phyloP scores from a whole-genome alignment of 2,113 vertebrate species.

The Corythoichthys haematopterus region DNA sequence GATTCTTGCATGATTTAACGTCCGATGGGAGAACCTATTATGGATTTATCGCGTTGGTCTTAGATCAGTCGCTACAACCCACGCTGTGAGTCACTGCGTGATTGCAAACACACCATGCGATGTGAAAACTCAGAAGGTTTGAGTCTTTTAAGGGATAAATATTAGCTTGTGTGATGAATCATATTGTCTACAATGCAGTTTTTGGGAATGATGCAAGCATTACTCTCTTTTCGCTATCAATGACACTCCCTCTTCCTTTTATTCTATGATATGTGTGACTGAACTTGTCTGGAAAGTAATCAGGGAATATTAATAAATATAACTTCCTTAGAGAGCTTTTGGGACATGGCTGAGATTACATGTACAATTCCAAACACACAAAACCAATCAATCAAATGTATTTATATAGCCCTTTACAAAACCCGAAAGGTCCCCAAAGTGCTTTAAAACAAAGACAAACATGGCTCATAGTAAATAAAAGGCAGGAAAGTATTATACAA shows the following conservation, averaged over 20 bases:
- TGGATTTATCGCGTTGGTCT: constrained; percentile 14
- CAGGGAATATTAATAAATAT: neutral
- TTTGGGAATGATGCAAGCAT: constrained; percentile 23
- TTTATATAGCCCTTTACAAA: no score
- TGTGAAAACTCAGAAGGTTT: constrained; percentile 6
- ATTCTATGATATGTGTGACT: constrained; percentile 43
- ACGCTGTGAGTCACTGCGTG: constrained; percentile 22
- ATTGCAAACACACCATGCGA: constrained; percentile 13
- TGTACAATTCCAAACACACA: no score
- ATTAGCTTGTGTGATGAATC: constrained; percentile 39
- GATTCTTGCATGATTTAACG: constrained; percentile 10
- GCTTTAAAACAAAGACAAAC: no score
- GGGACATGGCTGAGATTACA: neutral
- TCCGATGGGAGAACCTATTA: constrained; percentile 14
- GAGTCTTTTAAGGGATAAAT: constrained; percentile 1
- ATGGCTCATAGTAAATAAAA: no score
- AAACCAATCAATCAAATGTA: neutral
- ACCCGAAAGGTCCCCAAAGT: no score
- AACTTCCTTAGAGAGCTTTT: neutral
- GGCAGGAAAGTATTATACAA: no score
- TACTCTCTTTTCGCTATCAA: constrained; percentile 5
- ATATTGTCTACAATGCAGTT: constrained; percentile 17
- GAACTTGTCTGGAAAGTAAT: constrained; percentile 28
- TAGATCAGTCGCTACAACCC: constrained; percentile 17
- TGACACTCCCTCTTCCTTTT: constrained; percentile 24